Base-by-base conservation (phyloP, 2,113 vertebrate genomes). In the Acrocephalus kingi region DNA sequence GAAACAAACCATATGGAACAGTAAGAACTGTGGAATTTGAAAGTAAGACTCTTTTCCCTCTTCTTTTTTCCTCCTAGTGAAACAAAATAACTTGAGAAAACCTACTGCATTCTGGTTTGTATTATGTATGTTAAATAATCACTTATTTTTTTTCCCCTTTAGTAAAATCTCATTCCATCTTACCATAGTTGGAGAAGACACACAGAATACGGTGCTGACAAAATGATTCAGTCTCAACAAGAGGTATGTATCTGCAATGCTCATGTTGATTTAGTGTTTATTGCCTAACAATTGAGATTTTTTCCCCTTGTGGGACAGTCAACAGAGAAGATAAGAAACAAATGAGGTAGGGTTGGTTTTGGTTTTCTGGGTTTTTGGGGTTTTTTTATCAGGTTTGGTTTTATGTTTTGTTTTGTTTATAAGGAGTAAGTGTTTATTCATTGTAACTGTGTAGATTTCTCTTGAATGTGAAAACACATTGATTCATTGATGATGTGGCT, bases 21-120 rank as follows among this genome's bases (percentile, higher is more conserved):
- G 6, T 31, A 74, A 37, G 25, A 68, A 72, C 11, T 7, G 28
- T 9, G 22, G 10, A 71, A 61, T 15, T 33, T 54, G 12, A 74
- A 62, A 87, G 9, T 16, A 56, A 69, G 14, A 2, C 2, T 56
- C 3, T 43, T 9, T 20, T 27, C 5, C 12, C 0, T 1, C 6
- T 11, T 4, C 11, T 8, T 45, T n/a, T n/a, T 37, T 11, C 9
- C 4, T 6, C 4, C 3, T 23, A 35, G 9, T 7, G 9, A 22
- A 7, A 55, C 11, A 76, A 84, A 90, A 13, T 23, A 69, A 1
- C 11, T 62, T 73, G 13, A 69, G 12, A 67, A 89, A 82, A 55
- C 3, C 2, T 69, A 24, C 5, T 11, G 2, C 4, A 15, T 66
- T 31, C 2, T 87, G 35, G 11, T 0, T 37, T 91, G 28, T 62